Base-by-base conservation (phyloP, 2,888 invertebrate genomes). In the Bugula neritina region DNA sequence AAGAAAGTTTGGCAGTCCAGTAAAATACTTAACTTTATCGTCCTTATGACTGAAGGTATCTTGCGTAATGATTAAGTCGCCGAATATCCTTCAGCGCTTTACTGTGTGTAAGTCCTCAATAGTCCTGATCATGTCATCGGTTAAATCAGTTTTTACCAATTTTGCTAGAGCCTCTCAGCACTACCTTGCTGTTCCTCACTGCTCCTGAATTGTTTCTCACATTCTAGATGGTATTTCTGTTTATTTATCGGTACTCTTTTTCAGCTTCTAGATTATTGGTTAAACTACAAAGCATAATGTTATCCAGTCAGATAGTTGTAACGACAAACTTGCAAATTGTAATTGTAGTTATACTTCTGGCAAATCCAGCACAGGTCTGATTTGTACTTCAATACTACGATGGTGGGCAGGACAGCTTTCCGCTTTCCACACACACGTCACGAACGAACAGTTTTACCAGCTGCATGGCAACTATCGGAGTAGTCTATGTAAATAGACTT, bases 301-400 rank as follows among this genome's bases (percentile, higher is more conserved):
- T n/a, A n/a, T n/a, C n/a, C n/a, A n/a, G n/a, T n/a, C n/a, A n/a
- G n/a, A n/a, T n/a, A n/a, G n/a, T n/a, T n/a, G n/a, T n/a, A n/a
- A n/a, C n/a, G n/a, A n/a, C n/a, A 43, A 43, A 43, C 43, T 43
- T 63, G 31, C 63, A 21, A 10, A 25, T 63, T 27, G n/a, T 63
- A 63, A 2, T 31, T 31, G 63, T 31, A 29, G 52, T 69, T 72
- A 71, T 72, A 71, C 25, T 71, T 35, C 54, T 75, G 75, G 71
- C 73, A 75, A 43, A 71, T 73, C 69, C 69, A 75, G 54, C 75
- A 75, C 1, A 74, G 69, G 52, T 74, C 74, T 0, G 75, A 73
- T 54, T 71, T 73, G 0, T 74, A 73, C 35, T 31, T 29, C 1
- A 71, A 69, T 2, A 71, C 52, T 13, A 72, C 69, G 35, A 75